A percentile compares a stretch with the other conserved stretches of the same genome.
Conservation (phyloP, 1,140 invertebrate species). For the Megalopta genalis region DNA sequence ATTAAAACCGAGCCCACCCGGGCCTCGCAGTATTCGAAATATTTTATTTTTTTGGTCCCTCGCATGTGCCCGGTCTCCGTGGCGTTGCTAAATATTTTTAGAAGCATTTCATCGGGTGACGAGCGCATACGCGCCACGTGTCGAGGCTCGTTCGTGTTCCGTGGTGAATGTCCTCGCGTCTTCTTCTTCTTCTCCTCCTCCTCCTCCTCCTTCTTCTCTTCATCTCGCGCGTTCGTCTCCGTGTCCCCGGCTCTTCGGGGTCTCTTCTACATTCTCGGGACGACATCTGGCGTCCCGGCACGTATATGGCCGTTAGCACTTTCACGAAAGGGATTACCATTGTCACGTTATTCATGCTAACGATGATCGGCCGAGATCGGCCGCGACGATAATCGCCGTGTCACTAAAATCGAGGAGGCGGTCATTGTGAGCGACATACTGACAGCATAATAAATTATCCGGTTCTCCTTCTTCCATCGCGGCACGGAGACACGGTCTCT, state of each 20-base stretch:
- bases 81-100: slow-evolving; percentile 59
- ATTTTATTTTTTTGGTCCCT: slow-evolving; percentile 1
- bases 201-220: slow-evolving; percentile 17
- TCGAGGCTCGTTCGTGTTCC: slow-evolving; percentile 45
- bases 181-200: neutral
- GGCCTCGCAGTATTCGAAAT: neutral
- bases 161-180: slow-evolving; percentile 55
- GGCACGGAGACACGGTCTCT: neutral
- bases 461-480: slow-evolving; percentile 34
- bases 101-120: slow-evolving; percentile 57
- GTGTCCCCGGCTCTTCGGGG: slow-evolving; percentile 32
- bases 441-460: slow-evolving; percentile 79
- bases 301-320: slow-evolving; percentile 65
- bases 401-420: slow-evolving; percentile 77
- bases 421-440: slow-evolving; percentile 78
- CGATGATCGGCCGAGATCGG: slow-evolving; percentile 78
- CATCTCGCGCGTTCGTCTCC: neutral
- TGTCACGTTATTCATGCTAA: slow-evolving; percentile 78
- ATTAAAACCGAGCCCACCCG: slow-evolving; percentile 28
- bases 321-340: slow-evolving; percentile 74
- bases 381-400: slow-evolving; percentile 74
- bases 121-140: slow-evolving; percentile 61
- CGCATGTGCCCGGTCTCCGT: neutral
- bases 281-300: slow-evolving; percentile 67
- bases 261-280: slow-evolving; percentile 61